Base-by-base conservation (phyloP, 1,140 invertebrate species). In the Orchesella cincta region DNA sequence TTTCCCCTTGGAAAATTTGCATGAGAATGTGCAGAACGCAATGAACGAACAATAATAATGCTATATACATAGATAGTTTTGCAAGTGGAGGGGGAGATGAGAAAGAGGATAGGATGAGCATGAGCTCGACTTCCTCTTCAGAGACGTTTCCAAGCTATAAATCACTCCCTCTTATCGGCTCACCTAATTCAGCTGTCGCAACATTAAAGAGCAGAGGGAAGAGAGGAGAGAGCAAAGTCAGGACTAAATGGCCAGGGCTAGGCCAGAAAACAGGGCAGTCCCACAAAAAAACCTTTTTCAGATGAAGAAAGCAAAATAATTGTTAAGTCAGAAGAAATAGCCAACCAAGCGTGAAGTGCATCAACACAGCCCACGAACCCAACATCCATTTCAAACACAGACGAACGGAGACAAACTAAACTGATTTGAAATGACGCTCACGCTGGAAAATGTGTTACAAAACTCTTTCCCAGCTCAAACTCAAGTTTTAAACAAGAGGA, bases 71-170 rank as follows among this genome's bases (percentile, higher is more conserved):
- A 46, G 39, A 46, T 12, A 46, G 39, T 12, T 8, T 46, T 5
- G 39, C 5, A 46, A 5, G 5, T 46, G 39, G 39, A 46, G 18
- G 39, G 23, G 14, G 52, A 57, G 52, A 23, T 14, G 12, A 57
- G 3, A n/a, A 57, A n/a, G 23, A 18, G 52, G 52, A 26, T 57
- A 26, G 23, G 23, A 26, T n/a, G 52, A 23, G 52, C n/a, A 57
- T 14, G 52, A 57, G 52, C 8, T 5, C 8, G 23, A n/a, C 8
- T 26, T 57, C 52, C 52, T n/a, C 62, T 31, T 67, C 12, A 31
- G 62, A 67, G 62, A 67, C 62, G 29, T 57, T 67, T 29, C 62
- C 62, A 16, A 67, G 29, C 62, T 67, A 67, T 67, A 67, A 67
- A 67, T 67, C 62, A 67, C 31, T 8, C 26, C 2, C 3, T 16